phyloP scores from a whole-genome alignment of 2,888 invertebrate species.

The Tupiocoris notatus region DNA sequence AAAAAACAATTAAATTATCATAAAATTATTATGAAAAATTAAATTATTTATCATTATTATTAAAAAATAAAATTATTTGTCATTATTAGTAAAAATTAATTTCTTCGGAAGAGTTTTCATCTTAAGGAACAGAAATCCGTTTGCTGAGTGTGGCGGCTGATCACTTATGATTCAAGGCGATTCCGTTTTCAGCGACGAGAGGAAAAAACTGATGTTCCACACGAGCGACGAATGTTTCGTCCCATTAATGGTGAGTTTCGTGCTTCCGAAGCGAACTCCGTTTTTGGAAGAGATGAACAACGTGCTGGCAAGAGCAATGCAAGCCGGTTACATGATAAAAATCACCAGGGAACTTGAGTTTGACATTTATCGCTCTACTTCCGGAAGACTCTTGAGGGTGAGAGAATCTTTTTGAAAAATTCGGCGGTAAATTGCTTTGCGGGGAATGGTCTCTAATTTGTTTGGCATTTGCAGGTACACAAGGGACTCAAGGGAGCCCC shows the following conservation, averaged over 20 bases:
- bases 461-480: conserved; percentile 11
- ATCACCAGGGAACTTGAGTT: conserved; percentile 69
- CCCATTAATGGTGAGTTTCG: conserved; percentile 66
- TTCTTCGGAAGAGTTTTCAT: no score
- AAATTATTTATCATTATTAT: no score
- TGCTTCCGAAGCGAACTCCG: conserved; percentile 65
- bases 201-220: conserved; percentile 57
- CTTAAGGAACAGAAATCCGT: no score
- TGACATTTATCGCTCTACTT: conserved; percentile 65
- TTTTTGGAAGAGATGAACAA: conserved; percentile 63
- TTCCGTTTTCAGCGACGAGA: conserved; percentile 53
- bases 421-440: not conserved
- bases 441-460: no score
- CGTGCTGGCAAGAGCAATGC: conserved; percentile 63
- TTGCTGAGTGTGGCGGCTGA: no score
- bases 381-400: conserved; percentile 66
- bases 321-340: conserved; percentile 68
- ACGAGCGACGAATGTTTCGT: conserved; percentile 73
- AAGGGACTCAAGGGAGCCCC: conserved; percentile 31
- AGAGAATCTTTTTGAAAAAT: conserved; percentile 21
- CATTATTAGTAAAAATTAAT: no score
- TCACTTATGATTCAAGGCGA: no score
- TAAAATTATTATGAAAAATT: no score
- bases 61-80: no score
- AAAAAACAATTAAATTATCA: no score